Percentiles rank a stretch among this genome's conserved stretches.
Conservation (phyloP, 2,888 invertebrate genomes). For the Apamea sordens region DNA sequence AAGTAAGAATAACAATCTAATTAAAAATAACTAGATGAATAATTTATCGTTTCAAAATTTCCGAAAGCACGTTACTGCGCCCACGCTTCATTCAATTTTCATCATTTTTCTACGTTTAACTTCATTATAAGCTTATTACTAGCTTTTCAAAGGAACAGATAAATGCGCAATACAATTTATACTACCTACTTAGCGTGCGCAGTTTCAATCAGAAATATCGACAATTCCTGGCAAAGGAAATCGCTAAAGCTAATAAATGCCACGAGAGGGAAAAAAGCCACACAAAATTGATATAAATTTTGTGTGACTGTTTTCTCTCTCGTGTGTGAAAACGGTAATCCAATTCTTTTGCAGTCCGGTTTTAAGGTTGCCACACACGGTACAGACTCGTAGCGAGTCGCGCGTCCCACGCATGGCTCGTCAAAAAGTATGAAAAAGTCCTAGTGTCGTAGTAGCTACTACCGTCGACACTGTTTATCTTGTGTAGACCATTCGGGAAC, state of each 20-base stretch:
- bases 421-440: conserved; percentile 41
- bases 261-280: neutral
- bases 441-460: too few relatives aligned
- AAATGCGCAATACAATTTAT: neutral
- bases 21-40: neutral
- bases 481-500: conserved; percentile 26
- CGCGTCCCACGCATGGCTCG: conserved; percentile 30
- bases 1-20: neutral
- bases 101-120: neutral
- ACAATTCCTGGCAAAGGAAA: neutral
- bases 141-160: neutral
- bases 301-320: neutral
- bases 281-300: neutral
- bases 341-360: conserved; percentile 21
- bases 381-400: neutral
- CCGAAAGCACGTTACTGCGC: neutral
- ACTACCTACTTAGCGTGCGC: neutral
- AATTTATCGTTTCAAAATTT: neutral
- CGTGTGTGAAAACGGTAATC: neutral
- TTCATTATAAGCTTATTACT: conserved; percentile 3
- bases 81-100: neutral
- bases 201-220: neutral
- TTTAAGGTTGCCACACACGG: conserved; percentile 14
- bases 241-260: conserved; percentile 1
- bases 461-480: conserved; percentile 32